Base-by-base conservation (phyloP, 1,140 invertebrate species). In the Heliconius himera region DNA sequence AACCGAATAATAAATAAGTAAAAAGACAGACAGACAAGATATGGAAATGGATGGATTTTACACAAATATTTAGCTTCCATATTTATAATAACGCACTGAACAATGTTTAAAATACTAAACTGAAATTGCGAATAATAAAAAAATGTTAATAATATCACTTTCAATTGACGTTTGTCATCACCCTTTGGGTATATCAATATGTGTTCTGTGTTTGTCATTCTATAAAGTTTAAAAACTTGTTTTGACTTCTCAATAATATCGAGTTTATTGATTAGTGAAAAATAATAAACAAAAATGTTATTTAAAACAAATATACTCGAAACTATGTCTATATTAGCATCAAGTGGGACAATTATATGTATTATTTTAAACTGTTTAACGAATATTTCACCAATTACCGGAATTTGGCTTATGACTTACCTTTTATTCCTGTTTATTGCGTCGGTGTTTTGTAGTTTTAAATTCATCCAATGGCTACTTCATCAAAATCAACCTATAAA, bases 401-500 rank as follows among this genome's bases (percentile, higher is more conserved):
- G 92, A 41, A 85, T 90, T 71, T 95, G 92, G 91, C 88, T 95
- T 60, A 77, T 87, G 49, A 76, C 87, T 73, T 95, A 94, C 77
- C 79, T 90, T 66, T 74, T 92, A 49, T 41, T 86, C 54, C n/a
- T 94, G 26, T 92, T 94, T 83, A 73, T 93, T 1, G 49, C 86
- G 3, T 92, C 93, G 18, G 77, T 94, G 22, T 86, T 87, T 54
- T 76, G 92, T 54, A 94, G 90, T 86, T 91, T 94, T 78, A 91
- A 88, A 79, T 85, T 91, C 82, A 91, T 95, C 46, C 93, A 94
- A 80, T 93, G 89, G 89, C 83, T 94, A 41, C 84, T 95, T 71
- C 85, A 87, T 74, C 82, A 91, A 74, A 94, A 93, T 77, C 92
- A 91, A 74, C 94, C 94, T 11, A 66, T 94, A n/a, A 92, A 92